A percentile compares a stretch with the other conserved stretches of the same genome.
These are phyloP conservation scores for Mythimna loreyi DNA, from an alignment of 2,888 invertebrate genomes.

Conservation along the genomic window DNA sequence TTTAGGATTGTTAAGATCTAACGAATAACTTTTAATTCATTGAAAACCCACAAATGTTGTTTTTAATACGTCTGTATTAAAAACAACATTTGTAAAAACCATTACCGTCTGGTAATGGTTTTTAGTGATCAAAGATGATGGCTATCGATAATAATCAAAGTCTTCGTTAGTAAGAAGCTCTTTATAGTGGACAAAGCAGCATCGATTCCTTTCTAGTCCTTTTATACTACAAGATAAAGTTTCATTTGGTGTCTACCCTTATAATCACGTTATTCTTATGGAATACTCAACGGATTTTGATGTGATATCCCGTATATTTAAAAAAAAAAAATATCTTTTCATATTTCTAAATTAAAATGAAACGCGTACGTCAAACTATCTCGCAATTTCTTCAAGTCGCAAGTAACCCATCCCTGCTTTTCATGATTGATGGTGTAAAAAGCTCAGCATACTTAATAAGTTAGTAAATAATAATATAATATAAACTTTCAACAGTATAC, in stretches of 20 bases:
- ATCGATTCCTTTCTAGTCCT: neutral
- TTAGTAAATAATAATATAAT: neutral
- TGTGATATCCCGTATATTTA: no score
- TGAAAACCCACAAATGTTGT: neutral
- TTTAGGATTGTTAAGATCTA: constrained; percentile 1
- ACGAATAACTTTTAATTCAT: neutral
- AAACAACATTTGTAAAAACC: no score
- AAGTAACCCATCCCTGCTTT: neutral
- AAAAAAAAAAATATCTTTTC: neutral
- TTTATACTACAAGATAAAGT: neutral
- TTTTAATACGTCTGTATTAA: neutral
- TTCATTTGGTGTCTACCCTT: neutral
- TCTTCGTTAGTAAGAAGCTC: neutral
- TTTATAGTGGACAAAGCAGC: neutral
- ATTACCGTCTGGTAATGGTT: no score
- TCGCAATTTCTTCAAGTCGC: neutral
- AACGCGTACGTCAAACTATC: neutral
- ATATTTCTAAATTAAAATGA: neutral
- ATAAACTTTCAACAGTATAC: neutral
- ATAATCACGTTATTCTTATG: neutral
- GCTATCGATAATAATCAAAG: neutral
- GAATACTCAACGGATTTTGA: neutral
- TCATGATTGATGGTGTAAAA: neutral
- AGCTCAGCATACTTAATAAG: neutral
- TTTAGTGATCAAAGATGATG: neutral